phyloP scores from a whole-genome alignment of 2,113 vertebrate species.

The Sturnira hondurensis region DNA sequence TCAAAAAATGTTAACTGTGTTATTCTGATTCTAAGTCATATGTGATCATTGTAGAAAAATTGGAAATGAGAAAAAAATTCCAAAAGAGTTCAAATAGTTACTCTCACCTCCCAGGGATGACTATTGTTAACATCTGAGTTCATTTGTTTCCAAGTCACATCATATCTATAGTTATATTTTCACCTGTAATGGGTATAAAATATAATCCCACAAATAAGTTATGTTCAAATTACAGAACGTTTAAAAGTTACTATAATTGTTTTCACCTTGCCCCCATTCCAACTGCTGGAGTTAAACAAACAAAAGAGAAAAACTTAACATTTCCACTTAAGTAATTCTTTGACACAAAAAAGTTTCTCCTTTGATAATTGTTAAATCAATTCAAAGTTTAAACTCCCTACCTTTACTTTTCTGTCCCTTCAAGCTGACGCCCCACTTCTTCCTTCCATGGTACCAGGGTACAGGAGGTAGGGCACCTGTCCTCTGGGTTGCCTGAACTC shows the following conservation, averaged over 20 bases:
- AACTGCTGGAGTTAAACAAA: background rate
- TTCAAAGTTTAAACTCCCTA: background rate
- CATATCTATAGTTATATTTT: background rate
- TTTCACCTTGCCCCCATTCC: background rate
- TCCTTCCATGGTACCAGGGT: background rate
- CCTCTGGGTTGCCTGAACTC: background rate
- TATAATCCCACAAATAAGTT: background rate
- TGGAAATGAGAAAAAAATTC: background rate
- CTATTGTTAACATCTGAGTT: background rate
- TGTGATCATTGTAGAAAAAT: background rate
- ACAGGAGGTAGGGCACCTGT: background rate
- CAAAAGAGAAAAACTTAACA: background rate
- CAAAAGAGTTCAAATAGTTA: background rate
- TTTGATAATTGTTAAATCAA: slow-evolving; percentile 28
- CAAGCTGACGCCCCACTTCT: background rate
- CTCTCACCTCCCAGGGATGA: background rate
- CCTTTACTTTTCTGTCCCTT: background rate
- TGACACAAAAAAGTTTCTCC: slow-evolving; percentile 46
- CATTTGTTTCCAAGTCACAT: background rate
- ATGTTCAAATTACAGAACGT: background rate
- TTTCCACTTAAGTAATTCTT: slow-evolving; percentile 3
- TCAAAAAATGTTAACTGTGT: background rate
- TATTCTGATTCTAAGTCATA: background rate
- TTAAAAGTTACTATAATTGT: background rate
- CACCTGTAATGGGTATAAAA: background rate